Base-by-base conservation (phyloP, 2,888 invertebrate species). In the Nesidiocoris tenuis region DNA sequence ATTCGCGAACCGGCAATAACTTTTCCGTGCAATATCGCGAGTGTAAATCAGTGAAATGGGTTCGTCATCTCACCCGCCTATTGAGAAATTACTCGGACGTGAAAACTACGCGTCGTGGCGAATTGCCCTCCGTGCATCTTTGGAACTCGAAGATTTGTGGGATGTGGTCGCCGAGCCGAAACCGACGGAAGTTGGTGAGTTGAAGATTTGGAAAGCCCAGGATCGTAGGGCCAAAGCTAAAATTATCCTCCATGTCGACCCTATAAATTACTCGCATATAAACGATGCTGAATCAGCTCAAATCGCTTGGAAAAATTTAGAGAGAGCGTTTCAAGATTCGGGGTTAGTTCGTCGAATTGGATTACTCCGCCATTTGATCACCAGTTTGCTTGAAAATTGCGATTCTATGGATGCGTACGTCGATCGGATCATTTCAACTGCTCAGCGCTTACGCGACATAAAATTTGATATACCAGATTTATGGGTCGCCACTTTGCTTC, bases 31-130 rank as follows among this genome's bases (percentile, higher is more conserved):
- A n/a, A n/a, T n/a, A n/a, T n/a, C n/a, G n/a, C n/a, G n/a, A n/a
- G n/a, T n/a, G n/a, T n/a, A n/a, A n/a, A n/a, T n/a, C n/a, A n/a
- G n/a, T n/a, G n/a, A n/a, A n/a, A n/a, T n/a, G n/a, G 66, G 54
- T 54, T 55, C 39, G 22, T 54, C 12, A 5, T 21, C n/a, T 12
- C 25, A 54, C 22, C 68, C 68, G 3, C 22, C 66, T n/a, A 63
- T 74, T 16, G 64, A 74, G 16, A 25, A 74, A 65, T 24, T 74
- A n/a, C 67, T 17, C 7, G 75, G 75, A 17, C 75, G 75, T 9
- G 68, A 75, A 19, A 75, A 75, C 39, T 76, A 76, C 23, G 54
- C 54, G 5, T 25, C 68, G 0, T 70, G 76, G 76, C 68, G 61
- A 21, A 24, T 76, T n/a, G 68, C 59, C 18, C 19, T 54, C 2